Evolutionary conservation across 2,797 vertebrate genomes (phyloP), one percentile per base, ranked within the genome.

Genomic region (Coracias cyanogaster): DNA sequence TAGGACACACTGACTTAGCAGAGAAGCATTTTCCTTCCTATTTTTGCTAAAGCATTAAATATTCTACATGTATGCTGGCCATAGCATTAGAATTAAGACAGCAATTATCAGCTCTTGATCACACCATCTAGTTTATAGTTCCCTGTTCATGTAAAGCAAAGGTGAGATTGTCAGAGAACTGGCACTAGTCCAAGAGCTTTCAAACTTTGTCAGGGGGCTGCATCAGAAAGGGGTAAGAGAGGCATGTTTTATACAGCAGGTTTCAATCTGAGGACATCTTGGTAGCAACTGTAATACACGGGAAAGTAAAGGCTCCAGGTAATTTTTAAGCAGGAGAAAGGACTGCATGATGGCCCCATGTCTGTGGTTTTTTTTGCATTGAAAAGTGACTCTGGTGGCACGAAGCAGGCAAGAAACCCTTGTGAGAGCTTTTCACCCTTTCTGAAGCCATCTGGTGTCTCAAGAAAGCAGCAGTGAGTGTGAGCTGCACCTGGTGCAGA

Each of bases 21-120:
- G 49, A 58, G 83, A 25, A 93, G 58, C 33, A 57, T 93, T 96
- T 96, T 17, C 46, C 22, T 72, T 96, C 91, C 48, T 85, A 21
- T 72, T 89, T 91, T 87, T 92, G 71, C 79, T 93, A 45, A 91
- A 92, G 7, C 58, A 77, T 60, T 91, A 80, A 92, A 93, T 94
- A 82, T 48, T 96, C 69, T 78, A 35, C 0, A 0, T 72, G 35
- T 76, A 72, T 90, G 82, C n/a, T 33, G 83, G 28, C 58, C 26
- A 52, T 52, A 93, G 20, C 20, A 4, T 31, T 35, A 92, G 60
- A 93, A 83, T 94, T 95, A 97, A 94, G 39, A 46, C 6, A 71
- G 37, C 65, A 92, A 91, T 94, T 95, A 93, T 55, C 45, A 93
- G 49, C 43, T 90, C 67, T 88, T 82, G 73, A 93, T 94, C 69